Evolutionary conservation across 2,888 invertebrate species (phyloP).

Genomic region (Acanthosepion esculentum): DNA sequence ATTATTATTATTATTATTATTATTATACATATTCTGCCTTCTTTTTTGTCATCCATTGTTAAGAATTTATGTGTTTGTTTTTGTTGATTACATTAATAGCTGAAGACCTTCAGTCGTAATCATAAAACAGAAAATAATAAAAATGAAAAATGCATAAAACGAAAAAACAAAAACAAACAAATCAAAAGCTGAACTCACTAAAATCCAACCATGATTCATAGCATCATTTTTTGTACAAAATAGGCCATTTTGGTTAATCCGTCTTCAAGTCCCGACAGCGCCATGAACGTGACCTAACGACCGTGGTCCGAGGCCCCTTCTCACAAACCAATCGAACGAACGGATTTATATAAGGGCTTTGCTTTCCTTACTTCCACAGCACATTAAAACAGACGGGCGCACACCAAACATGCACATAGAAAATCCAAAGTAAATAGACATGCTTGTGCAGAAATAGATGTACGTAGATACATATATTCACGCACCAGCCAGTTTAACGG

Average conservation of each 20-base stretch:
- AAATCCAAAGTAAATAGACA: neutral
- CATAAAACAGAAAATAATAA: neutral
- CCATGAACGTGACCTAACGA: neutral
- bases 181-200: neutral
- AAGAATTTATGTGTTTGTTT: neutral
- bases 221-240: neutral
- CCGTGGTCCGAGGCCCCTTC: neutral
- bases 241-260: neutral
- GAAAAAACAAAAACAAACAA: neutral
- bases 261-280: slow-evolving; percentile 2
- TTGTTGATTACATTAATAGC: neutral
- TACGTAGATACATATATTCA: too few relatives aligned
- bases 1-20: too few relatives aligned
- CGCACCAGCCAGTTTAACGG: too few relatives aligned
- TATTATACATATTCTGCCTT: too few relatives aligned
- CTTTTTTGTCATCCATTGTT: neutral
- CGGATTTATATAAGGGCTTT: neutral
- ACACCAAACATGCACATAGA: neutral
- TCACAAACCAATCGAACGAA: neutral
- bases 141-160: neutral
- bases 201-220: neutral
- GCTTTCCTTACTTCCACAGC: neutral
- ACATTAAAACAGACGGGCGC: neutral
- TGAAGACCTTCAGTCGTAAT: neutral
- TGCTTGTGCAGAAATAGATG: too few relatives aligned